A percentile compares a stretch with the other conserved stretches of the same genome.
Evolutionary conservation across 1,140 invertebrate species (phyloP).

Genomic region (Ceratosolen fusciceps): DNA sequence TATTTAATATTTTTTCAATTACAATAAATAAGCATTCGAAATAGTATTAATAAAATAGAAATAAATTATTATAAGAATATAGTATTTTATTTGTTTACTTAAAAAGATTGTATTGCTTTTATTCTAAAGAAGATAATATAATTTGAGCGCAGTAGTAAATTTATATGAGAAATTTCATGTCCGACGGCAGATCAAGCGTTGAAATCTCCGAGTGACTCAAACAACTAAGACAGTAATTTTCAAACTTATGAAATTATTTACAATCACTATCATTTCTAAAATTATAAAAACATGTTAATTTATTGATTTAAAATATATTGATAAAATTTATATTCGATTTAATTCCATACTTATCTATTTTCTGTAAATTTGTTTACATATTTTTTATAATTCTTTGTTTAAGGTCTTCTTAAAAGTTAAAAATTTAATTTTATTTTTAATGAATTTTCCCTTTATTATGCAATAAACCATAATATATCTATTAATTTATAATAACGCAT

Average conservation of each 20-base stretch:
- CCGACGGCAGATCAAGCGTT: constrained; percentile 46
- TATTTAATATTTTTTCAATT: too few relatives aligned
- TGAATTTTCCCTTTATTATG: too few relatives aligned
- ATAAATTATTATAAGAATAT: too few relatives aligned
- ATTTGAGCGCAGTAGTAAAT: too few relatives aligned
- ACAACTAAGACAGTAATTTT: constrained; percentile 28
- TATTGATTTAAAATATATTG: background rate
- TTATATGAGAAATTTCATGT: background rate
- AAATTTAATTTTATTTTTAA: too few relatives aligned
- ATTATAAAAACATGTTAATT: background rate
- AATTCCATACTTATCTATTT: background rate
- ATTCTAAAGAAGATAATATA: too few relatives aligned
- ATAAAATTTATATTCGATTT: background rate
- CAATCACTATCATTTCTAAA: background rate
- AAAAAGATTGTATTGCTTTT: too few relatives aligned
- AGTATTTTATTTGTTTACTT: too few relatives aligned
- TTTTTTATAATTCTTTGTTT: background rate
- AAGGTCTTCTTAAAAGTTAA: too few relatives aligned
- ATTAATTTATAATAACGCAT: background rate
- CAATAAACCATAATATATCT: too few relatives aligned
- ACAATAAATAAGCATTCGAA: too few relatives aligned
- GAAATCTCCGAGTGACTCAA: constrained; percentile 49
- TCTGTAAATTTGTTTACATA: background rate
- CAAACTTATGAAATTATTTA: background rate
- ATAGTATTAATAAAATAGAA: too few relatives aligned